Conservation (phyloP, 2,888 invertebrate genomes). For the Drosophila koepferae region DNA sequence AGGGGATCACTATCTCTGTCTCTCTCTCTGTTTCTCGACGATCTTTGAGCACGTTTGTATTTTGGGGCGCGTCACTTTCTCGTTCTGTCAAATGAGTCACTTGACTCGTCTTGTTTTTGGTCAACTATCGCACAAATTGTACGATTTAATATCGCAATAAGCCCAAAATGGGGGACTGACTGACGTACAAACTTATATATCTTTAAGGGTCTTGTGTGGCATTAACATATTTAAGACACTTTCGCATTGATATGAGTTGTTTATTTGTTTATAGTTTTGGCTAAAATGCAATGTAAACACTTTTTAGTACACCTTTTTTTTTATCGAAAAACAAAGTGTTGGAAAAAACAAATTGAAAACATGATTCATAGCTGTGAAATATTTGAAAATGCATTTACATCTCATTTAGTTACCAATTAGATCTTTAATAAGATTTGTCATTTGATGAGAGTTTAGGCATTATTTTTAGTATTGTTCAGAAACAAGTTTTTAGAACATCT, state of each 20-base stretch:
- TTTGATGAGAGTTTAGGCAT: not conserved
- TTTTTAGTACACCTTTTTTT: constrained; percentile 1
- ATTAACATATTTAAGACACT: constrained; percentile 21
- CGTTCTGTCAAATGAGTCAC: constrained; percentile 49
- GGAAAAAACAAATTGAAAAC: not conserved
- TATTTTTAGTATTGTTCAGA: not conserved
- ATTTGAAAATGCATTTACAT: not conserved
- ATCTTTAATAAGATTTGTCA: not conserved
- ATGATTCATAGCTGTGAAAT: constrained; percentile 9
- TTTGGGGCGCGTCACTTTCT: constrained; percentile 33
- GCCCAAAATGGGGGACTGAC: constrained; percentile 29
- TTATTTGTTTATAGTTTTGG: constrained; percentile 12
- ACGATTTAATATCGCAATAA: constrained; percentile 34
- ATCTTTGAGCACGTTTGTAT: constrained; percentile 42
- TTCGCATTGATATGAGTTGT: constrained; percentile 6
- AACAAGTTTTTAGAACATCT: constrained; percentile 1
- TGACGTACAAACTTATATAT: not conserved
- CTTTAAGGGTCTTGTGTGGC: constrained; percentile 5
- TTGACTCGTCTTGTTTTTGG: constrained; percentile 41
- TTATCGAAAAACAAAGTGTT: not conserved
- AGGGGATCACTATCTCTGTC: constrained; percentile 25
- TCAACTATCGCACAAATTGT: constrained; percentile 35
- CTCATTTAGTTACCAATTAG: not conserved
- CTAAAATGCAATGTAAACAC: constrained; percentile 15
- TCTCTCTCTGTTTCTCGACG: constrained; percentile 18